Evolutionary conservation across 1,140 invertebrate genomes (phyloP), one percentile per base, ranked within the genome.

Genomic region (Philotrypesis tridentata): DNA sequence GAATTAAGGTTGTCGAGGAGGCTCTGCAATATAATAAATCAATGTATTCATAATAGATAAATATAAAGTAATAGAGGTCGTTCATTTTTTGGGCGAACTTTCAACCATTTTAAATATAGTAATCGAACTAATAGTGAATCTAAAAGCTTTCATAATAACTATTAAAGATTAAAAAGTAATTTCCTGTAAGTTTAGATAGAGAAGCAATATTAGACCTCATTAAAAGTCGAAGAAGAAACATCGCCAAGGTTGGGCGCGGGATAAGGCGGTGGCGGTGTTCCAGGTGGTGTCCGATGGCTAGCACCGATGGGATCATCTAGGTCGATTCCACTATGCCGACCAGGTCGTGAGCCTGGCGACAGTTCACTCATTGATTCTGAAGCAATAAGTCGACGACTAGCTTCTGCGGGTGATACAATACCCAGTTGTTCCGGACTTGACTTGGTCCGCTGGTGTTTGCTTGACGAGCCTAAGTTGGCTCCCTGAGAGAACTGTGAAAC

Each of bases 191-290:
- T n/a, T 21, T n/a, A 0, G 17, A n/a, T 21, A 55, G n/a, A 6
- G 21, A 6, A 55, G 14, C 1, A 55, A 55, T n/a, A 7, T 65
- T 25, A 25, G 86, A 92, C 90, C 83, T 91, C 90, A 17, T 91
- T 91, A 17, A 89, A 75, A 25, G 88, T 86, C 7, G 89, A 89
- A n/a, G 85, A 87, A n/a, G 87, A 87, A 2, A 86, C 85, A 65
- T 92, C 90, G 68, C 85, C 88, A 25, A 89, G 85, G 83, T 84
- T 88, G 25, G 92, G 91, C 78, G 91, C 89, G 70, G 92, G 93
- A 92, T 97, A 97, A 14, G 96, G 96, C 63, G 97, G 96, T 65
- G 96, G 97, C 25, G 97, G 96, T 63, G 96, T 97, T 61, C 96
- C 96, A 1, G 96, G 96, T 37, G 96, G 96, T 61, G 96, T 96